phyloP scores from a whole-genome alignment of 2,888 invertebrate genomes.

The Pammene aurita region DNA sequence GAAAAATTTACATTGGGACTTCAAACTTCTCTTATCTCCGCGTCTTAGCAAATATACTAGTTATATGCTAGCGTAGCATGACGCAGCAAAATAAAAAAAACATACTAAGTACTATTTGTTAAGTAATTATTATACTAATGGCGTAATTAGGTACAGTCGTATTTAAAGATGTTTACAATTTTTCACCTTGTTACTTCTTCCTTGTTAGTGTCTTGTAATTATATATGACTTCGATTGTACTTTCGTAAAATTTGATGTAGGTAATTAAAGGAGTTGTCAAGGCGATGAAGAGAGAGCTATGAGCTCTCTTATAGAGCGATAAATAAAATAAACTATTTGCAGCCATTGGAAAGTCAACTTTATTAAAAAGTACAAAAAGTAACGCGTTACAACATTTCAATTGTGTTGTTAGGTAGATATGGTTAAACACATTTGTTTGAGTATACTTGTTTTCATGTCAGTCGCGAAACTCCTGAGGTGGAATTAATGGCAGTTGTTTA shows the following conservation, averaged over 20 bases:
- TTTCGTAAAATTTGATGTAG: no score
- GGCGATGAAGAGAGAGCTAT: not conserved
- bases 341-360: constrained; percentile 15
- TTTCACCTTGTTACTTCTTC: no score
- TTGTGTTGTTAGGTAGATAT: constrained; percentile 3
- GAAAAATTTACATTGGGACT: not conserved
- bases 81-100: not conserved
- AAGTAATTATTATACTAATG: not conserved
- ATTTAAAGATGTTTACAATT: no score
- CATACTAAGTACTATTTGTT: no score
- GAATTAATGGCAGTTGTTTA: constrained; percentile 41
- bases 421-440: constrained; percentile 9
- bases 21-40: not conserved
- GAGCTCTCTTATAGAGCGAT: not conserved
- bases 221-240: no score
- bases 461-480: constrained; percentile 5
- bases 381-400: constrained; percentile 7
- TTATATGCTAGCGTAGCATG: not conserved
- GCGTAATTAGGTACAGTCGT: not conserved
- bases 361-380: constrained; percentile 6
- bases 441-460: constrained; percentile 20
- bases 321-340: not conserved
- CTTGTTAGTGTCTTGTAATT: no score
- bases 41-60: not conserved
- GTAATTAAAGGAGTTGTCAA: no score